These are phyloP conservation scores for Karalla daura DNA, from an alignment of 2,797 vertebrate species.

Conservation along the genomic window DNA sequence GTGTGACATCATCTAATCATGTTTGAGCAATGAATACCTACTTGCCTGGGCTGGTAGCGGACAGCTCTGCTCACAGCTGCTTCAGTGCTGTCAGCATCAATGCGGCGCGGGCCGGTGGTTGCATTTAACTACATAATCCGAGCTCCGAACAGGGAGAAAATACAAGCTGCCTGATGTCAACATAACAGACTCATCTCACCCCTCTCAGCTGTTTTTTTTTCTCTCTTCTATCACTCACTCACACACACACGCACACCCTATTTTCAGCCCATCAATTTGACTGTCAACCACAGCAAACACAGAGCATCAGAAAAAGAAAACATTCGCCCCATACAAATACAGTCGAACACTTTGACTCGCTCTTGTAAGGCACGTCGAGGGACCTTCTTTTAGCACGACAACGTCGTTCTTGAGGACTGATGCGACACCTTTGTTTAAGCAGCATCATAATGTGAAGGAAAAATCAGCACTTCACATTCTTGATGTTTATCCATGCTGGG, in stretches of 20 bases:
- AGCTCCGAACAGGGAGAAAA: constrained; percentile 30
- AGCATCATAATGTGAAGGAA: not conserved
- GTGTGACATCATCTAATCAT: constrained; percentile 68
- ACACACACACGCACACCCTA: not conserved
- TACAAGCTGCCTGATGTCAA: constrained; percentile 29
- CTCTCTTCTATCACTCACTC: not conserved
- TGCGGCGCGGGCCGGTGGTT: constrained; percentile 14
- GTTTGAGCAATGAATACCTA: constrained; percentile 61
- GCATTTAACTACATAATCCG: constrained; percentile 57
- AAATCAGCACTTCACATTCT: constrained; percentile 6
- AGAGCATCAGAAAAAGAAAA: constrained; percentile 13
- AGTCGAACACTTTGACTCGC: constrained; percentile 1
- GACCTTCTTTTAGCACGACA: constrained; percentile 13
- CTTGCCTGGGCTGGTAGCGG: constrained; percentile 53
- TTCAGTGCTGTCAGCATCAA: constrained; percentile 53
- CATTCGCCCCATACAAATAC: constrained; percentile 18
- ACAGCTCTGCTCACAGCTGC: constrained; percentile 41
- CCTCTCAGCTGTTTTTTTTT: not conserved
- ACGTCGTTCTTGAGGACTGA: constrained; percentile 11
- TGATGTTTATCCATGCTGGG: constrained; percentile 23
- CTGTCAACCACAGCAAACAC: constrained; percentile 24
- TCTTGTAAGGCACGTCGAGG: not conserved
- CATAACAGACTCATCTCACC: constrained; percentile 12
- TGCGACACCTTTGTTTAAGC: constrained; percentile 4
- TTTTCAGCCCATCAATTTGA: constrained; percentile 23